Evolutionary conservation across 1,140 invertebrate genomes (phyloP).

Genomic region (Frieseomelitta varia): DNA sequence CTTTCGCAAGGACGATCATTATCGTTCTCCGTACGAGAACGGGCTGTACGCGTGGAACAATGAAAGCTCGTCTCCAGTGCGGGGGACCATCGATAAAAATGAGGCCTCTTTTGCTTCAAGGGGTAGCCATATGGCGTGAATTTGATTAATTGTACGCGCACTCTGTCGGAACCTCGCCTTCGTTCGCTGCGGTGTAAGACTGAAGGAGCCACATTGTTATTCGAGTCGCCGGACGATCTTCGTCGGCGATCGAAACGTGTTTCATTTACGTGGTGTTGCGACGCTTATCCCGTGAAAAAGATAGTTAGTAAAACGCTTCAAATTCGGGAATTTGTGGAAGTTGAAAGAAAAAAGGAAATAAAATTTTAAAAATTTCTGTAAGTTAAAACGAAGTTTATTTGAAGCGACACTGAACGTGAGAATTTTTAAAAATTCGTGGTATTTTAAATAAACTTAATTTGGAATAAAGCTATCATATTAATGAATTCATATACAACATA

Average conservation of each 20-base stretch:
- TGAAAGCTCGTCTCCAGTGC: constrained; percentile 31
- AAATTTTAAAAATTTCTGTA: no score
- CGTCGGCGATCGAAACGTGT: neutral
- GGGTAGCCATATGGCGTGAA: constrained; percentile 65
- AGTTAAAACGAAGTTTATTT: no score
- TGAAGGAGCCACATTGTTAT: constrained; percentile 38
- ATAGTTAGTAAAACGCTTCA: no score
- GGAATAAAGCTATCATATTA: no score
- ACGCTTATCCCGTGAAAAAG: no score
- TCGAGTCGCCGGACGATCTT: neutral
- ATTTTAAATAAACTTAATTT: no score
- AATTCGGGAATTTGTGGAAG: no score
- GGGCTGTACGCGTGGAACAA: constrained; percentile 26
- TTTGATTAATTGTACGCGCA: constrained; percentile 63
- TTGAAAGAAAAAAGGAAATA: no score
- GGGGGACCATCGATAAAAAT: constrained; percentile 47
- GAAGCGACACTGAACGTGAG: no score
- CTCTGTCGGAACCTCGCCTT: constrained; percentile 41
- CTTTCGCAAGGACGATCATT: constrained; percentile 48
- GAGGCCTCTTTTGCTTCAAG: constrained; percentile 43
- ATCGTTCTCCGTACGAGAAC: neutral
- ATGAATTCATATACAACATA: no score
- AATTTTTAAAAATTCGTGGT: no score
- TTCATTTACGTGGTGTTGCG: neutral
- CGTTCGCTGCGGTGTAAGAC: constrained; percentile 43